phyloP scores from a whole-genome alignment of 2,113 vertebrate species.

The Delphinapterus leucas region DNA sequence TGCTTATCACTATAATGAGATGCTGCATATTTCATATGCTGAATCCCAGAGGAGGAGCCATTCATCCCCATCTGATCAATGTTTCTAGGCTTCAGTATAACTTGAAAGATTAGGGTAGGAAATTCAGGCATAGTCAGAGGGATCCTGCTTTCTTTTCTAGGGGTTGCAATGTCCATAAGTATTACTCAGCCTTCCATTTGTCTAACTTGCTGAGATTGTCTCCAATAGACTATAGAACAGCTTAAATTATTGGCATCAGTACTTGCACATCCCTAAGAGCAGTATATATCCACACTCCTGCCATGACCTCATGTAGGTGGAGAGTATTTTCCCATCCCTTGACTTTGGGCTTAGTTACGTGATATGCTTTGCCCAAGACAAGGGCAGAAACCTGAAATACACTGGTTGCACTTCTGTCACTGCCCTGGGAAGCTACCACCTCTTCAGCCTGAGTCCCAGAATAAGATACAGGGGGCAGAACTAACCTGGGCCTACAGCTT shows the following conservation, averaged over 20 bases:
- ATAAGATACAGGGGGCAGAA: background rate
- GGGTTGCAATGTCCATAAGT: background rate
- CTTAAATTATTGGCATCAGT: background rate
- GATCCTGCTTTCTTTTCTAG: background rate
- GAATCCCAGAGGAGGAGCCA: background rate
- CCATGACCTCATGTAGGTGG: background rate
- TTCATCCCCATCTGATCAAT: background rate
- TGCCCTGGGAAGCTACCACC: background rate
- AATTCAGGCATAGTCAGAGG: background rate
- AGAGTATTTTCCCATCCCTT: background rate
- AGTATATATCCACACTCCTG: background rate
- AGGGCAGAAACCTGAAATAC: background rate
- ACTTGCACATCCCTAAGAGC: background rate
- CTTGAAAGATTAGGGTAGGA: background rate
- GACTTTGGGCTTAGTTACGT: background rate
- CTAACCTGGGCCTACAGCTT: background rate
- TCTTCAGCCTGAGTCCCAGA: background rate
- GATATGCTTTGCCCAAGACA: background rate
- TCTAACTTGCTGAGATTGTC: background rate
- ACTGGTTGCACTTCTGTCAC: background rate
- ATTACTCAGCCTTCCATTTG: background rate
- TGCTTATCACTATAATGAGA: background rate
- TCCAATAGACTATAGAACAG: background rate
- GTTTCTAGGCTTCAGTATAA: background rate
- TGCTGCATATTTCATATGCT: background rate